Evolutionary conservation across 2,888 invertebrate genomes (phyloP).

Genomic region (Agrotis puta): DNA sequence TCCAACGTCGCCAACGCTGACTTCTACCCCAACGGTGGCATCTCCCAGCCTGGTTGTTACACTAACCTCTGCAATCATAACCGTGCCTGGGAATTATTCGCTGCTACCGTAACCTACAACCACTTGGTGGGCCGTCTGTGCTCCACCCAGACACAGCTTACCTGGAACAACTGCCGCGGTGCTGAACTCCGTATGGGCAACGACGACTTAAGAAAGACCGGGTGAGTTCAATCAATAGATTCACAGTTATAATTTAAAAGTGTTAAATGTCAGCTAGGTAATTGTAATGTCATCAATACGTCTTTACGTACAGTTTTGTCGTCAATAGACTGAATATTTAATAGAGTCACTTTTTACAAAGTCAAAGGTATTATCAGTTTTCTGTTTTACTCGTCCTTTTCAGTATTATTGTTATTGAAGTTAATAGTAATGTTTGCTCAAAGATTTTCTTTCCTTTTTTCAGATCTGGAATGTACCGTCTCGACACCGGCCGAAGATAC

Average conservation of each 20-base stretch:
- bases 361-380: too few species aligned
- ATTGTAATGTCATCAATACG: too few species aligned
- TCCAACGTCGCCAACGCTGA: conserved; percentile 87
- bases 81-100: conserved; percentile 76
- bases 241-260: not conserved
- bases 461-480: conserved; percentile 75
- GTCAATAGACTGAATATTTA: not conserved
- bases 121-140: conserved; percentile 74
- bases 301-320: not conserved
- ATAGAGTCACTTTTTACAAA: too few species aligned
- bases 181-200: conserved; percentile 73
- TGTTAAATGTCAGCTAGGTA: too few species aligned
- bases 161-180: conserved; percentile 72
- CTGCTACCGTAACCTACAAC: conserved; percentile 71
- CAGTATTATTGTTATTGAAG: too few species aligned
- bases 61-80: conserved; percentile 75
- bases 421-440: not conserved
- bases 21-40: conserved; percentile 91
- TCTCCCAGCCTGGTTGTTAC: conserved; percentile 75
- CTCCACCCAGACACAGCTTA: conserved; percentile 63
- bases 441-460: conserved; percentile 37
- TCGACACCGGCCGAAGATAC: conserved; percentile 68
- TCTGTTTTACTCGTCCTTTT: too few species aligned
- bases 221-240: conserved; percentile 66
- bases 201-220: conserved; percentile 71